phyloP scores from a whole-genome alignment of 2,113 vertebrate species.

The Lasiurus cinereus region DNA sequence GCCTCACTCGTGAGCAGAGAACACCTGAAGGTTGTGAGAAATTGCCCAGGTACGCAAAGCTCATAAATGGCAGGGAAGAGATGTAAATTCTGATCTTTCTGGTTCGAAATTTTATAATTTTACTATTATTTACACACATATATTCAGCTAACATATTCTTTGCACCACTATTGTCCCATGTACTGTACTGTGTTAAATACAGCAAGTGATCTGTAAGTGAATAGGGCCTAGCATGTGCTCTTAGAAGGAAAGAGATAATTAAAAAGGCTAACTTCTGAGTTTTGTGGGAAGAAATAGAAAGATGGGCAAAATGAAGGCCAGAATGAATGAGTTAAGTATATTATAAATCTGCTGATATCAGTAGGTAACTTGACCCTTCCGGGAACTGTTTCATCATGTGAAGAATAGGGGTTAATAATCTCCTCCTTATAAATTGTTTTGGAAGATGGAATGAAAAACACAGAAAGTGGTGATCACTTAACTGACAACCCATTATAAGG shows the following conservation, averaged over 20 bases:
- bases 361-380: not conserved
- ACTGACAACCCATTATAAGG: rapidly evolving
- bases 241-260: not conserved
- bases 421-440: not conserved
- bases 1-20: not conserved
- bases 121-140: not conserved
- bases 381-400: not conserved
- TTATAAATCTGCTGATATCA: not conserved
- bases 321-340: not conserved
- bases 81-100: not conserved
- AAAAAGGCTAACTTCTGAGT: not conserved
- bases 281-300: not conserved
- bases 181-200: not conserved
- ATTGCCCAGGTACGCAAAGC: not conserved
- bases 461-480: not conserved
- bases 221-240: not conserved
- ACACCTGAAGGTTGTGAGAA: not conserved
- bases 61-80: not conserved
- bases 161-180: not conserved
- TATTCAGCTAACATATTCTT: not conserved
- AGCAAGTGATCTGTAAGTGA: not conserved
- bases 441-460: not conserved
- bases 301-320: not conserved
- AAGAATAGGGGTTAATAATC: not conserved
- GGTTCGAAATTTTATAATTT: not conserved